Conservation (phyloP, 2,797 vertebrate species). For the Threskiornis aethiopicus region DNA sequence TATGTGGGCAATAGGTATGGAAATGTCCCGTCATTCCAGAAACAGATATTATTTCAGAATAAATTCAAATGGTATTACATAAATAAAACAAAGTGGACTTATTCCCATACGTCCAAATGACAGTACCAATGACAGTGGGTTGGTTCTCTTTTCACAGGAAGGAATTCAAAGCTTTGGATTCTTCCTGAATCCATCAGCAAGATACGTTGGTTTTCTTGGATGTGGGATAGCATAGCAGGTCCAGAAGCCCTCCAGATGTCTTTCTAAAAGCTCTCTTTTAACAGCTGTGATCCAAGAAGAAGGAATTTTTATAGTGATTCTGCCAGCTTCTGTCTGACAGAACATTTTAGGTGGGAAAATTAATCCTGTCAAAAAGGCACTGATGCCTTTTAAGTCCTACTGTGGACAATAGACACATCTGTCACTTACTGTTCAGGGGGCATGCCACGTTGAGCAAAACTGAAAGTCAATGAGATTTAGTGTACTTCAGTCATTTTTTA, state of each 20-base stretch:
- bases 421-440: conserved; percentile 20
- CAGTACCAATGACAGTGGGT: neutral
- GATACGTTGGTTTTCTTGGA: neutral
- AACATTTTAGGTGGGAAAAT: conserved; percentile 43
- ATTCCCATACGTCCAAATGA: neutral
- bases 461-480: conserved; percentile 45
- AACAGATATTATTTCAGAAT: neutral
- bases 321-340: conserved; percentile 24
- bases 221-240: neutral
- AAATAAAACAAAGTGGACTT: neutral
- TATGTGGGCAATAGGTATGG: neutral
- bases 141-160: neutral
- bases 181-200: neutral
- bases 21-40: neutral
- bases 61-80: neutral
- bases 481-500: conserved; percentile 16
- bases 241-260: neutral
- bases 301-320: neutral
- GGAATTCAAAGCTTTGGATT: neutral
- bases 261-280: conserved; percentile 22
- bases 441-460: conserved; percentile 22
- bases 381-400: conserved; percentile 52
- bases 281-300: neutral
- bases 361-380: conserved; percentile 52
- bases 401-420: conserved; percentile 52